These are phyloP conservation scores for Percopsis omiscomaycus DNA, from an alignment of 2,797 vertebrate genomes.

Conservation along the genomic window DNA sequence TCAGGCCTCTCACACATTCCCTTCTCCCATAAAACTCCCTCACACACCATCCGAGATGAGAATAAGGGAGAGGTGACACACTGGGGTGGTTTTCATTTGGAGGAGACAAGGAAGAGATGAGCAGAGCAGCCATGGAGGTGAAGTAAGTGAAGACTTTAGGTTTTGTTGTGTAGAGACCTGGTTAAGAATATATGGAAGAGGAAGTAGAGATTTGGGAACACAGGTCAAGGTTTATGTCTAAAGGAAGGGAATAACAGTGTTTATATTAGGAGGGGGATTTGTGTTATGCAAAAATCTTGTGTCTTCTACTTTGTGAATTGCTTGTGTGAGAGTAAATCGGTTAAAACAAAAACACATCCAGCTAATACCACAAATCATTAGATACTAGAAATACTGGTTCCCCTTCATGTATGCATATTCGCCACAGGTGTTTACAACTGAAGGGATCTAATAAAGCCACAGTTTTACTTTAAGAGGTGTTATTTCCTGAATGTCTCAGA, in stretches of 20 bases:
- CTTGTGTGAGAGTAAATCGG: constrained; percentile 16
- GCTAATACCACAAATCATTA: not conserved
- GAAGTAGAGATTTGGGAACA: not conserved
- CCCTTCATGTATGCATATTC: constrained; percentile 5
- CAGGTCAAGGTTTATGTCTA: not conserved
- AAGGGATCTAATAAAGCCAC: not conserved
- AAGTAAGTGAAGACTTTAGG: constrained; percentile 63
- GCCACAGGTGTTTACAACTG: not conserved
- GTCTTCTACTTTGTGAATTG: constrained; percentile 4
- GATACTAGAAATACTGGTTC: constrained; percentile 37
- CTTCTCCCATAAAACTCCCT: constrained; percentile 22
- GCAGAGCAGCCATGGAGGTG: constrained; percentile 59
- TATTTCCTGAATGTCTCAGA: not conserved
- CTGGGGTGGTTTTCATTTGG: constrained; percentile 17
- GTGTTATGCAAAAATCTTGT: not conserved
- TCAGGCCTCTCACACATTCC: constrained; percentile 49
- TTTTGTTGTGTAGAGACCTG: constrained; percentile 10
- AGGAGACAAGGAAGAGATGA: constrained; percentile 20
- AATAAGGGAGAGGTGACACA: constrained; percentile 52
- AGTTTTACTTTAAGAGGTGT: not conserved
- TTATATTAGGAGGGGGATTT: too few species aligned
- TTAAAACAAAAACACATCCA: constrained; percentile 17
- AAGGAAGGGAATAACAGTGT: constrained; percentile 1
- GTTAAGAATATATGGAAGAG: constrained; percentile 14
- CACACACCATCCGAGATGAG: constrained; percentile 46